These are phyloP conservation scores for Andricus grossulariae DNA, from an alignment of 1,140 invertebrate species.

Conservation along the genomic window DNA sequence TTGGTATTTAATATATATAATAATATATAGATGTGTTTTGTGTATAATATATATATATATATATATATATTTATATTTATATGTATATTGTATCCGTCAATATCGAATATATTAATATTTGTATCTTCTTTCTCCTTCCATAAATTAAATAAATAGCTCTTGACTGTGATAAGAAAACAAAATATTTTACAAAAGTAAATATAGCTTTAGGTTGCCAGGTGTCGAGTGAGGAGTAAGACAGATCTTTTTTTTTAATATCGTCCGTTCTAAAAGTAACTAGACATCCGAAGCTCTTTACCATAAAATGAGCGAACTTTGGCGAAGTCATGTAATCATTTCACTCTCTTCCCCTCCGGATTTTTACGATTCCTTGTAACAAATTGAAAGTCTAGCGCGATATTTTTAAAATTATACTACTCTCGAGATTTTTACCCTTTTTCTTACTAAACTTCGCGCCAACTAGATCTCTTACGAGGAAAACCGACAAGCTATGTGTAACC, in stretches of 20 bases:
- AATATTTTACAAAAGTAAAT: constrained; percentile 73
- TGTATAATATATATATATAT: constrained; percentile 41
- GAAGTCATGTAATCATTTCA: not conserved
- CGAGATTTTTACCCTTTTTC: not conserved
- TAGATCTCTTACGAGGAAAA: not conserved
- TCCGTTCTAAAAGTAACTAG: too few species aligned
- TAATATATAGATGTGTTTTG: constrained; percentile 56
- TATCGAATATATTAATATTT: constrained; percentile 70
- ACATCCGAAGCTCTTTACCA: constrained; percentile 21
- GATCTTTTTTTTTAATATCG: constrained; percentile 11
- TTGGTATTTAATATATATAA: constrained; percentile 63
- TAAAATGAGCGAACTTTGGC: constrained; percentile 13
- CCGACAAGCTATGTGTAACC: not conserved
- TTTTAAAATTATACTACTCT: constrained; percentile 36
- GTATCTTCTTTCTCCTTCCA: constrained; percentile 61
- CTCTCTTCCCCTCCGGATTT: constrained; percentile 3
- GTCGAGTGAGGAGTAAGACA: constrained; percentile 53
- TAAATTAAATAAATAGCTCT: constrained; percentile 75
- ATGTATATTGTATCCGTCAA: constrained; percentile 60
- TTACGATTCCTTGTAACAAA: constrained; percentile 13
- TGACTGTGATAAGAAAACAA: constrained; percentile 64
- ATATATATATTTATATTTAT: constrained; percentile 58
- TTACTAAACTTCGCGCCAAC: not conserved
- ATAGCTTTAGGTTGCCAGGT: constrained; percentile 59
- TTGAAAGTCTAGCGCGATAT: constrained; percentile 59